These are phyloP conservation scores for Lagopus leucura DNA, from an alignment of 2,113 vertebrate species.

Conservation along the genomic window DNA sequence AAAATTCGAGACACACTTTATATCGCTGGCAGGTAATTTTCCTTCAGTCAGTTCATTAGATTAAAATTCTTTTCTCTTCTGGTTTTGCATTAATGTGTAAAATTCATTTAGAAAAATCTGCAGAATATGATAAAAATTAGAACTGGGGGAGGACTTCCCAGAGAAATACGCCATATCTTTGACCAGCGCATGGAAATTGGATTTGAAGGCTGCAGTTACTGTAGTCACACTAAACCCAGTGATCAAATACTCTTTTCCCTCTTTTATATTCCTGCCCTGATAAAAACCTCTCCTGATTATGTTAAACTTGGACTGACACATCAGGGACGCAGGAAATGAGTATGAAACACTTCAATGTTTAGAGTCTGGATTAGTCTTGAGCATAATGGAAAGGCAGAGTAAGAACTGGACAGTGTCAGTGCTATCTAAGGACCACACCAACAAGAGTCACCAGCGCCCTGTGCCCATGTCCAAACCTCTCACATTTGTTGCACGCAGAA, in stretches of 20 bases:
- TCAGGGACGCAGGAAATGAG: conserved; percentile 42
- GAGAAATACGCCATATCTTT: conserved; percentile 46
- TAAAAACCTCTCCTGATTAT: conserved; percentile 44
- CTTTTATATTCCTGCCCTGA: conserved; percentile 49
- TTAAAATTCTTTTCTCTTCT: conserved; percentile 83
- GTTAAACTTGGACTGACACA: conserved; percentile 60
- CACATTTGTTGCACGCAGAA: neutral
- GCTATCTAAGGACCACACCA: neutral
- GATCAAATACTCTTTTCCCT: conserved; percentile 56
- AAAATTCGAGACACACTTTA: conserved; percentile 99
- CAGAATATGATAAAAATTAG: conserved; percentile 75
- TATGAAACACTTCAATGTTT: conserved; percentile 34
- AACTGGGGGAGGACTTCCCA: conserved; percentile 32
- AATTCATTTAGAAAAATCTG: conserved; percentile 77
- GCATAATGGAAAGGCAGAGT: neutral
- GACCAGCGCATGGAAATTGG: conserved; percentile 63
- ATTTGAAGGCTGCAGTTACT: conserved; percentile 67
- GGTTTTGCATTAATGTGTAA: conserved; percentile 76
- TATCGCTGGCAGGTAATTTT: conserved; percentile 97
- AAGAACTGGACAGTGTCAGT: neutral
- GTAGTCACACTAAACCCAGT: conserved; percentile 56
- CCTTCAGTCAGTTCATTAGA: conserved; percentile 87
- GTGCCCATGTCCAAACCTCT: neutral
- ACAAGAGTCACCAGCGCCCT: conserved; percentile 11
- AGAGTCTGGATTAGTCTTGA: neutral